A percentile compares a stretch with the other conserved stretches of the same genome.
Evolutionary conservation across 2,888 invertebrate species (phyloP).

Genomic region (Fragum sueziense): DNA sequence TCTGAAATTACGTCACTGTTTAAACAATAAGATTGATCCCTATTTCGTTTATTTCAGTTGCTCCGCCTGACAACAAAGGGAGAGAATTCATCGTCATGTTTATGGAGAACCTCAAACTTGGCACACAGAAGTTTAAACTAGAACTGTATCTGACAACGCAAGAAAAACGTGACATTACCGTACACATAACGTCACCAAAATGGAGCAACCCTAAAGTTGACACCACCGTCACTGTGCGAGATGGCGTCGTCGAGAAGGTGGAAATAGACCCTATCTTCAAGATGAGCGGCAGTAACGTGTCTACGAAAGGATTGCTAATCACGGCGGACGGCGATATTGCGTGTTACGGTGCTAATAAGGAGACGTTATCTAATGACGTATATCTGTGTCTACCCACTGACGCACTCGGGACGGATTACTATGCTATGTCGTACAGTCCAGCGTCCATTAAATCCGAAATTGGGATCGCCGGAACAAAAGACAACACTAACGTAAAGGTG

Average conservation of each 20-base stretch:
- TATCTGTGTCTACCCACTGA: conserved; percentile 63
- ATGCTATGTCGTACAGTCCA: conserved; percentile 55
- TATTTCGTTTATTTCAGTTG: neutral
- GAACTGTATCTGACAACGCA: conserved; percentile 65
- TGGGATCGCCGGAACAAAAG: conserved; percentile 51
- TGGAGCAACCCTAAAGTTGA: conserved; percentile 55
- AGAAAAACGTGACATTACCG: conserved; percentile 57
- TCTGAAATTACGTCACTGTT: too few species aligned
- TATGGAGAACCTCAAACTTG: conserved; percentile 64
- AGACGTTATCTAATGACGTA: conserved; percentile 62
- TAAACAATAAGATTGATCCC: too few species aligned
- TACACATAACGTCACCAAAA: conserved; percentile 60
- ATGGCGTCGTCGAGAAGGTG: conserved; percentile 59
- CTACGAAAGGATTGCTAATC: conserved; percentile 60
- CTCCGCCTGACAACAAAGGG: conserved; percentile 65
- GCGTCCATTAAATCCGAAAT: conserved; percentile 53
- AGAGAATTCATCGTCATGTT: conserved; percentile 64
- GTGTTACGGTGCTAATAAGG: conserved; percentile 65
- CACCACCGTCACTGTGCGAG: conserved; percentile 53
- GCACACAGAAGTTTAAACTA: conserved; percentile 46
- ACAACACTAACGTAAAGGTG: conserved; percentile 51
- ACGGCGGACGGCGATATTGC: conserved; percentile 60
- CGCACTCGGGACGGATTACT: conserved; percentile 63
- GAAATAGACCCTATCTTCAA: conserved; percentile 46
- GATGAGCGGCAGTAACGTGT: conserved; percentile 51